Evolutionary conservation across 2,888 invertebrate species (phyloP).

Genomic region (Chirona hameri): DNA sequence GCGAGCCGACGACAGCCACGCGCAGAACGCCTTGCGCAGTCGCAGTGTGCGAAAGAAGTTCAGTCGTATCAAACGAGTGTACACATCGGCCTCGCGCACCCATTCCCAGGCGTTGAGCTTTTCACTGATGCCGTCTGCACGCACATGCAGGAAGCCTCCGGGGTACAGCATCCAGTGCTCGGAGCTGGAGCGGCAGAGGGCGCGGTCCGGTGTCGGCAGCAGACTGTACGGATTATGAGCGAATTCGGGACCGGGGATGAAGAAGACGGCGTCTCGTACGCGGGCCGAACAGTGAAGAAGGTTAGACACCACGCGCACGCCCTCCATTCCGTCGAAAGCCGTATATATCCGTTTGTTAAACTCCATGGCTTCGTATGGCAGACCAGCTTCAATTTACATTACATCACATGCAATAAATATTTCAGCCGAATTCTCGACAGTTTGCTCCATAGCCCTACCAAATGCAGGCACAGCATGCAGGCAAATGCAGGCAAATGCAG

Average conservation of each 20-base stretch:
- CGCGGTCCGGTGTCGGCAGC: not conserved
- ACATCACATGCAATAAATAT: too few relatives aligned
- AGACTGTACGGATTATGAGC: not conserved
- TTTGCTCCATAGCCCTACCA: too few relatives aligned
- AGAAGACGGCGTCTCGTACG: not conserved
- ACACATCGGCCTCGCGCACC: not conserved
- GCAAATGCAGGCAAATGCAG: too few relatives aligned
- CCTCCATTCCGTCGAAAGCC: not conserved
- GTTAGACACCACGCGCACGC: not conserved
- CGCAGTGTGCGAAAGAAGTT: not conserved
- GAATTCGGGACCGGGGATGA: not conserved
- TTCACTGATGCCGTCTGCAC: not conserved
- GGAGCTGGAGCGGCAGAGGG: not conserved
- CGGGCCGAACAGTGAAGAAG: not conserved
- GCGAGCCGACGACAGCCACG: not conserved
- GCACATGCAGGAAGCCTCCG: not conserved
- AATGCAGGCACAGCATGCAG: too few relatives aligned
- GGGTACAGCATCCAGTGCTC: conserved; percentile 23
- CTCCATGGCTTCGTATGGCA: not conserved
- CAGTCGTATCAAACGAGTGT: not conserved
- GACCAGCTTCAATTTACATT: too few relatives aligned
- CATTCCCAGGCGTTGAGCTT: not conserved
- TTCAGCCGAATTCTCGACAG: too few relatives aligned
- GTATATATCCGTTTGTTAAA: not conserved
- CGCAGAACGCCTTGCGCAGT: not conserved